Conservation (phyloP, 2,888 invertebrate species). For the Drepanosiphum platanoidis region DNA sequence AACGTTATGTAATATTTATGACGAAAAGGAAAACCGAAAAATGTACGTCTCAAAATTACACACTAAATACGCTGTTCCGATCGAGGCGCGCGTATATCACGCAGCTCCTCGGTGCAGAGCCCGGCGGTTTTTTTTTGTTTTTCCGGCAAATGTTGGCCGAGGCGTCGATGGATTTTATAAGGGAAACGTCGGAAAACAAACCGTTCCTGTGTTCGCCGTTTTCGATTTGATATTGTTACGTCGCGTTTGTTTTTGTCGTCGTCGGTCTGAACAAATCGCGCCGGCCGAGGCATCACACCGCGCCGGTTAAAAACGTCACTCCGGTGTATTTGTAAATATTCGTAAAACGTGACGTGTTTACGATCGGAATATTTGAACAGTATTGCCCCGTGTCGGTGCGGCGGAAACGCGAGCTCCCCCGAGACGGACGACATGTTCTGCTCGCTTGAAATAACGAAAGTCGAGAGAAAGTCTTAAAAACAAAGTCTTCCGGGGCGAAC, state of each 20-base stretch:
- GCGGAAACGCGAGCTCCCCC: background rate
- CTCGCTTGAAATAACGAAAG: slow-evolving; percentile 1
- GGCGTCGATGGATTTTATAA: too few species aligned
- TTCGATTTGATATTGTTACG: background rate
- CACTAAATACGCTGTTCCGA: too few species aligned
- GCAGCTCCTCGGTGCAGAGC: too few species aligned
- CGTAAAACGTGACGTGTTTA: background rate
- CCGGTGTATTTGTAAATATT: slow-evolving; percentile 6
- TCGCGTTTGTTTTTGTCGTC: background rate
- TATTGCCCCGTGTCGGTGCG: background rate
- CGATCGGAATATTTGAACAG: slow-evolving; percentile 1
- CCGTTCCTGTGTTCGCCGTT: too few species aligned
- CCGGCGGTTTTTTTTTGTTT: too few species aligned
- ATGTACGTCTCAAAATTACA: too few species aligned
- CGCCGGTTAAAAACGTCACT: background rate
- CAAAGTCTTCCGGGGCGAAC: background rate
- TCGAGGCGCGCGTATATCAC: too few species aligned
- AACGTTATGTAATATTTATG: too few species aligned
- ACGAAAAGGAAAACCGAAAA: too few species aligned
- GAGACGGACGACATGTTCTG: slow-evolving; percentile 19
- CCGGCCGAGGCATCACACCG: background rate
- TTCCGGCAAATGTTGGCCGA: too few species aligned
- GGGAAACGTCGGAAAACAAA: too few species aligned
- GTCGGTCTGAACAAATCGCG: background rate
- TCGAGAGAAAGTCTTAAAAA: background rate